phyloP scores from a whole-genome alignment of 2,797 vertebrate genomes.

The Synanceia verrucosa region DNA sequence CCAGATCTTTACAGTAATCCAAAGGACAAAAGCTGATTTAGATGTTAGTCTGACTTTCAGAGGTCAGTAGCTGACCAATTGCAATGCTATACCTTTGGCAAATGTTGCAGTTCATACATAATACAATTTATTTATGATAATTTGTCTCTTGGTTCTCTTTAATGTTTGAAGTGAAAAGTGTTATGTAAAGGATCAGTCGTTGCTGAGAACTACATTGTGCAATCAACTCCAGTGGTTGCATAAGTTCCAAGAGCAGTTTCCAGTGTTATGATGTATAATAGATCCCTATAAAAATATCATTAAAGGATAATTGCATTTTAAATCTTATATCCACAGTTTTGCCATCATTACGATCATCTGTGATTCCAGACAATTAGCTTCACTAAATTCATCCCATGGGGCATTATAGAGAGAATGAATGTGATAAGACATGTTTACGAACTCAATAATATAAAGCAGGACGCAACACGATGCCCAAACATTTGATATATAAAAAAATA shows the following conservation, averaged over 20 bases:
- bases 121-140: conserved; percentile 1
- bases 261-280: conserved; percentile 36
- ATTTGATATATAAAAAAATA: not conserved
- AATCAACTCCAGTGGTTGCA: conserved; percentile 12
- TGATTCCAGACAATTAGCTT: not conserved
- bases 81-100: not conserved
- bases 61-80: not conserved
- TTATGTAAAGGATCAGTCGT: not conserved
- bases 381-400: not conserved
- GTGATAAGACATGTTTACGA: not conserved
- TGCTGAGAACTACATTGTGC: not conserved
- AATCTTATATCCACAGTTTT: conserved; percentile 2
- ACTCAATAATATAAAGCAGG: not conserved
- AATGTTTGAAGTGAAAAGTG: not conserved
- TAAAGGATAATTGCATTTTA: conserved; percentile 19
- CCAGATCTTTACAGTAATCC: conserved; percentile 23
- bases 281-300: conserved; percentile 28
- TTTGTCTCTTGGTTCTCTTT: not conserved
- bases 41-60: conserved; percentile 2
- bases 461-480: not conserved
- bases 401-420: not conserved
- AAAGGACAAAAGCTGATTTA: conserved; percentile 14
- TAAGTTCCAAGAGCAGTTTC: conserved; percentile 17
- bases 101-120: not conserved
- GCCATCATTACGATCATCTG: not conserved